Conservation (phyloP, 2,888 invertebrate species). For the Torymus tubicola region DNA sequence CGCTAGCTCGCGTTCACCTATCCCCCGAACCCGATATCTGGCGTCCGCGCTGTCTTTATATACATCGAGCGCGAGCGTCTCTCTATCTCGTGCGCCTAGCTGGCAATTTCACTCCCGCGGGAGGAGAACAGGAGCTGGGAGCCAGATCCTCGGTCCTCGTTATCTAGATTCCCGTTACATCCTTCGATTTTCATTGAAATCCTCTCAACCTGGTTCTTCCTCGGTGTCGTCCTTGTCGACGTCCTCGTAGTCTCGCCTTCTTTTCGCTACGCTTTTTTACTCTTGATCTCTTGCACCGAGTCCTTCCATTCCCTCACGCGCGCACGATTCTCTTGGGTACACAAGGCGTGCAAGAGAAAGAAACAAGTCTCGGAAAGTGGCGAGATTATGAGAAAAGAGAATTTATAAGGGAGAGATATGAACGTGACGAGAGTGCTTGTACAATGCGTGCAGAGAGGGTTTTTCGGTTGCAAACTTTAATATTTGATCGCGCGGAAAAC, state of each 20-base stretch:
- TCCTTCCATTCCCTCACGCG: conserved; percentile 7
- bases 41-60: background rate
- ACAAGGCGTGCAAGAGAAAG: background rate
- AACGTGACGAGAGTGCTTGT: conserved; percentile 14
- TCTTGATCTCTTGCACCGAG: background rate
- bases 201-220: conserved; percentile 8
- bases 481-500: conserved; percentile 42
- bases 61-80: conserved; percentile 12
- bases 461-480: conserved; percentile 14
- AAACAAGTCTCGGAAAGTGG: conserved; percentile 42
- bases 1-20: conserved; percentile 38
- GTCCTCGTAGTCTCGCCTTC: background rate
- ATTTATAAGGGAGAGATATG: conserved; percentile 34
- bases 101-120: conserved; percentile 49
- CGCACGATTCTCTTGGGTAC: conserved; percentile 24
- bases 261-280: conserved; percentile 6
- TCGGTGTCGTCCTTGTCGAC: background rate
- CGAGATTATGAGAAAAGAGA: conserved; percentile 49
- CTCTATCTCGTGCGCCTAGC: conserved; percentile 18
- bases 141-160: conserved; percentile 23
- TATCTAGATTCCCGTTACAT: conserved; percentile 57
- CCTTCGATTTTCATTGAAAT: conserved; percentile 61
- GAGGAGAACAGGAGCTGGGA: conserved; percentile 9
- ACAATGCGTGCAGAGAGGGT: conserved; percentile 12
- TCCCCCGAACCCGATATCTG: conserved; percentile 18